phyloP scores from a whole-genome alignment of 2,888 invertebrate genomes.

The Anodontia alba region DNA sequence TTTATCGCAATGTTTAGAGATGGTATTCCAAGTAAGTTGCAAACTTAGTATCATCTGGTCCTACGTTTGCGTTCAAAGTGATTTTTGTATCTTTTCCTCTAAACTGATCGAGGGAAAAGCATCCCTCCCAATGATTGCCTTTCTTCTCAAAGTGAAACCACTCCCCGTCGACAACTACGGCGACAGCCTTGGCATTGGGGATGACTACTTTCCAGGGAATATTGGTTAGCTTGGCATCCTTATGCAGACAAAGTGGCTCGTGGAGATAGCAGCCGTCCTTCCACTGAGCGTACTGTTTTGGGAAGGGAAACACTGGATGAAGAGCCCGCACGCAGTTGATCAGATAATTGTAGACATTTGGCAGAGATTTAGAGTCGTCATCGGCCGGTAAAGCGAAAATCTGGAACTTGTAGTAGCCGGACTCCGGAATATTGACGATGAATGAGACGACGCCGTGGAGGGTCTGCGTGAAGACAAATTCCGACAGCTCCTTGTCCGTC shows the following conservation, averaged over 20 bases:
- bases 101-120: conserved; percentile 74
- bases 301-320: conserved; percentile 78
- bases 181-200: conserved; percentile 81
- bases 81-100: conserved; percentile 78
- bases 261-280: conserved; percentile 83
- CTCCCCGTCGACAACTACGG: conserved; percentile 81
- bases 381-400: conserved; percentile 80
- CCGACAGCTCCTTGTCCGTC: conserved; percentile 67
- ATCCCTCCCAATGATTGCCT: conserved; percentile 79
- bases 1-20: conserved; percentile 57
- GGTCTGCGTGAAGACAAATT: conserved; percentile 78
- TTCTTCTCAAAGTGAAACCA: conserved; percentile 83
- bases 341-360: conserved; percentile 84
- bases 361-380: conserved; percentile 82
- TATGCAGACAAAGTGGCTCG: conserved; percentile 75
- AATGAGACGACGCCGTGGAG: conserved; percentile 67
- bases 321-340: conserved; percentile 74
- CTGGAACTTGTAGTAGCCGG: conserved; percentile 84
- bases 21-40: conserved; percentile 83
- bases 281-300: conserved; percentile 85
- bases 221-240: conserved; percentile 70
- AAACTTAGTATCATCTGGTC: conserved; percentile 82
- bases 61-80: conserved; percentile 83
- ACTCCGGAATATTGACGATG: conserved; percentile 72
- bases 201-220: conserved; percentile 77